Conservation (phyloP, 2,888 invertebrate genomes). For the Drosophila nigricruria region DNA sequence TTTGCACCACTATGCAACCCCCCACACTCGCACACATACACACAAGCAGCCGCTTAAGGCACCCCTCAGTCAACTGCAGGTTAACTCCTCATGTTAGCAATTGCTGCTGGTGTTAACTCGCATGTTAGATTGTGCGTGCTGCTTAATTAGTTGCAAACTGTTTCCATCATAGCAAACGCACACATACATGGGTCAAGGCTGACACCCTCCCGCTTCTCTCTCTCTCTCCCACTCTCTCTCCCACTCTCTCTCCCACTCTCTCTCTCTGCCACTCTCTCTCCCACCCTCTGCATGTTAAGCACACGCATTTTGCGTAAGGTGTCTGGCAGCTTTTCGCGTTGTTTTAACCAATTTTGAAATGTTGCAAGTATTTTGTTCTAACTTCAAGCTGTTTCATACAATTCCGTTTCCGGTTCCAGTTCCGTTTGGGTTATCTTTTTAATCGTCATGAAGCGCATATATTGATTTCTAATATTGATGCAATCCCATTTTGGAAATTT, state of each 20-base stretch:
- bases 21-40: constrained; percentile 2
- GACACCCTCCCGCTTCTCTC: no score
- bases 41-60: not conserved
- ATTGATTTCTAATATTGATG: constrained; percentile 83
- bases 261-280: not conserved
- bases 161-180: constrained; percentile 64
- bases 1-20: constrained; percentile 48
- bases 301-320: constrained; percentile 40
- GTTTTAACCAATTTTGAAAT: constrained; percentile 10
- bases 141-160: constrained; percentile 81
- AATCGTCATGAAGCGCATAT: constrained; percentile 61
- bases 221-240: not conserved
- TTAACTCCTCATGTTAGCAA: constrained; percentile 19
- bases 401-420: constrained; percentile 14
- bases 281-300: constrained; percentile 30
- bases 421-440: constrained; percentile 59
- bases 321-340: constrained; percentile 49
- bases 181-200: constrained; percentile 45
- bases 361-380: constrained; percentile 57
- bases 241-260: constrained; percentile 4
- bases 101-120: constrained; percentile 70
- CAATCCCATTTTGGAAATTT: constrained; percentile 81
- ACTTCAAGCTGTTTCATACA: constrained; percentile 20
- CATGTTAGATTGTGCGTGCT: constrained; percentile 81
- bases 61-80: not conserved